These are phyloP conservation scores for Athalia rosae DNA, from an alignment of 2,888 invertebrate genomes.

Conservation along the genomic window DNA sequence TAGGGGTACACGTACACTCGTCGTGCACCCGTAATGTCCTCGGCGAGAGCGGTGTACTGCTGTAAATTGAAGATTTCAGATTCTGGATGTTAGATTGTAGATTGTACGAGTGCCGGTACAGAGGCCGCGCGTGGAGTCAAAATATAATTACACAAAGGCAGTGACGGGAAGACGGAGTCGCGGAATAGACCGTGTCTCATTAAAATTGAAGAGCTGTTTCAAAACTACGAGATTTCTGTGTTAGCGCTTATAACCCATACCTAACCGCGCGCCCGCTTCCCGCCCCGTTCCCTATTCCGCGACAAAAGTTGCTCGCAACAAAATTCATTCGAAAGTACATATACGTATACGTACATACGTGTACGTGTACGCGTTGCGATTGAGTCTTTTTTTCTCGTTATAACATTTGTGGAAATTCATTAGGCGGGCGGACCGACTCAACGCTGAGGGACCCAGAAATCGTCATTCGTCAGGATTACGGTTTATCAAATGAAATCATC, in stretches of 20 bases:
- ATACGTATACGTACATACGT: neutral
- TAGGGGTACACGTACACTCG: neutral
- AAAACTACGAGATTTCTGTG: conserved; percentile 71
- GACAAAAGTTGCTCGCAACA: conserved; percentile 35
- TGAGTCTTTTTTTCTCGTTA: conserved; percentile 17
- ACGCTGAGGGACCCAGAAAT: neutral
- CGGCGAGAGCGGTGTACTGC: conserved; percentile 47
- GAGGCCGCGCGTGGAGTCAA: conserved; percentile 59
- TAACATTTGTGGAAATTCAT: conserved; percentile 37
- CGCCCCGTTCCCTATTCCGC: neutral
- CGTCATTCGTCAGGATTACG: conserved; percentile 18
- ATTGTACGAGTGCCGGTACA: conserved; percentile 35
- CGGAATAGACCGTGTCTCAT: conserved; percentile 71
- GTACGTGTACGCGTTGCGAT: neutral
- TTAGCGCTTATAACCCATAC: conserved; percentile 65
- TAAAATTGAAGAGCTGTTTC: conserved; percentile 73
- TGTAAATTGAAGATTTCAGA: conserved; percentile 45
- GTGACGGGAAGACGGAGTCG: conserved; percentile 68
- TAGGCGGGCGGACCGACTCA: conserved; percentile 26
- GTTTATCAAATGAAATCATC: conserved; percentile 21
- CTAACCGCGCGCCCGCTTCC: neutral
- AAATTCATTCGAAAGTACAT: conserved; percentile 18
- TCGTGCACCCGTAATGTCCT: conserved; percentile 43
- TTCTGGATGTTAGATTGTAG: conserved; percentile 28
- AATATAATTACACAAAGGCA: conserved; percentile 70